Conservation (phyloP, 1,140 invertebrate genomes). For the Magallana gigas region DNA sequence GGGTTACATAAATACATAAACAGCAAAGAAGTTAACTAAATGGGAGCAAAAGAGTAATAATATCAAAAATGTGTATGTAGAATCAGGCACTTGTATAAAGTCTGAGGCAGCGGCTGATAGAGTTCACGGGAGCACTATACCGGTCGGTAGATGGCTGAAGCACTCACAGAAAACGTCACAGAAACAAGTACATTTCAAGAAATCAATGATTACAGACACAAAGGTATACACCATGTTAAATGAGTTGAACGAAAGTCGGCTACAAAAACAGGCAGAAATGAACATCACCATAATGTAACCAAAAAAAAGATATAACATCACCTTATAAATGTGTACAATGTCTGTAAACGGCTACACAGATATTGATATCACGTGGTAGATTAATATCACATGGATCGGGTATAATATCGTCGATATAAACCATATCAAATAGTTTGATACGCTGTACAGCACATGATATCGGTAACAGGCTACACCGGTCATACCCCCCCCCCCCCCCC, state of each 20-base stretch:
- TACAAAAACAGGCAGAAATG: too few species aligned
- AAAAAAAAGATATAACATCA: too few species aligned
- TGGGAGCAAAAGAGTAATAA: background rate
- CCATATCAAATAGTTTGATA: too few species aligned
- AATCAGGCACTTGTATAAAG: constrained; percentile 5
- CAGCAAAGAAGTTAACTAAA: background rate
- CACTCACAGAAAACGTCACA: background rate
- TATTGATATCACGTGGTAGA: background rate
- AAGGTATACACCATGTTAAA: background rate
- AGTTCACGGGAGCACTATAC: background rate
- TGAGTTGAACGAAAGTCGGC: background rate
- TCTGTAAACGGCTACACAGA: too few species aligned
- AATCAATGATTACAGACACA: background rate
- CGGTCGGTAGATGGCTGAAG: background rate
- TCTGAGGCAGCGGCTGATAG: background rate
- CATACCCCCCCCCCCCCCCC: background rate
- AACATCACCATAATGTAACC: too few species aligned
- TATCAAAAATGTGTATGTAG: background rate
- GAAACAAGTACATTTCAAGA: background rate
- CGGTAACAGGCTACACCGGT: background rate
- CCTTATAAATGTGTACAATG: too few species aligned
- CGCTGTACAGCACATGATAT: background rate
- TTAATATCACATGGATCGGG: constrained; percentile 7
- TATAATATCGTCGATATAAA: background rate
- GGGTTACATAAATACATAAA: background rate